Percentiles rank a stretch among this genome's conserved stretches.
Evolutionary conservation across 1,140 invertebrate species (phyloP).

Genomic region (Lamellibrachia luymesi): DNA sequence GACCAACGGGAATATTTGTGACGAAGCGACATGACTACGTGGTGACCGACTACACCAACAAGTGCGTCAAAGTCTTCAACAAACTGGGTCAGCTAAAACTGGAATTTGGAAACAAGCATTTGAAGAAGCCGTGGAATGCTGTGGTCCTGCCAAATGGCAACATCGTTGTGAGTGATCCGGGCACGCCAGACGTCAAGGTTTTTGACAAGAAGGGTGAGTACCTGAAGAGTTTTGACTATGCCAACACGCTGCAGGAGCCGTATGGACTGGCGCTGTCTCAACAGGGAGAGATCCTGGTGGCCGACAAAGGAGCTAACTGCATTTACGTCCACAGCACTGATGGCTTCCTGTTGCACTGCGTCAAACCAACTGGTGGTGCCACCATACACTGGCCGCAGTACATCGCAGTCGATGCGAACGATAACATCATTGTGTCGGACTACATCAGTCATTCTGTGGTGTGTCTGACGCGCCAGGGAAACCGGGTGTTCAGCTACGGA

Average conservation of each 20-base stretch:
- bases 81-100: neutral
- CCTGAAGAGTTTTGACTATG: neutral
- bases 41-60: conserved; percentile 6
- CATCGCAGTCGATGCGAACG: conserved; percentile 9
- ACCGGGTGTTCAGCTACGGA: neutral
- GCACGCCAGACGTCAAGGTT: conserved; percentile 7
- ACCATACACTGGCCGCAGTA: conserved; percentile 12
- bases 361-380: neutral
- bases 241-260: neutral
- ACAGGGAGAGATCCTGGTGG: neutral
- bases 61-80: conserved; percentile 9
- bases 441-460: neutral
- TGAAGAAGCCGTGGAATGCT: conserved; percentile 12
- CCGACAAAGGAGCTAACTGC: conserved; percentile 15
- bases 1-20: conserved; percentile 6
- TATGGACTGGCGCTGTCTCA: neutral
- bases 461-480: conserved; percentile 3
- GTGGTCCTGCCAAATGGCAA: conserved; percentile 1
- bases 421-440: neutral
- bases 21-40: neutral
- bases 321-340: conserved; percentile 10
- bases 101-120: neutral
- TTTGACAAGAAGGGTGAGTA: neutral
- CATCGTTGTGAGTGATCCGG: conserved; percentile 9
- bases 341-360: neutral